phyloP scores from a whole-genome alignment of 2,113 vertebrate genomes.

The Andinoacara biseriatus region DNA sequence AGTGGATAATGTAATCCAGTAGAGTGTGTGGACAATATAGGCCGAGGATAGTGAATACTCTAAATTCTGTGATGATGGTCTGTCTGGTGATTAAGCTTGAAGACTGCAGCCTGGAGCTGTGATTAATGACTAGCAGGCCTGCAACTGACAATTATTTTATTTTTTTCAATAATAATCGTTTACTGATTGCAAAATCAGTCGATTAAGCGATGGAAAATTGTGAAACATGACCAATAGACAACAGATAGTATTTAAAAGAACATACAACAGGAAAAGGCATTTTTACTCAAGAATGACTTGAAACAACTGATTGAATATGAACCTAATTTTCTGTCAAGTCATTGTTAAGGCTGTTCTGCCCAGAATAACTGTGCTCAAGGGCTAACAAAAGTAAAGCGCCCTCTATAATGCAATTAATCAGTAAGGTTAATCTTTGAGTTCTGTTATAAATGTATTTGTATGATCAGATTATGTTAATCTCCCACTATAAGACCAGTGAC shows the following conservation, averaged over 20 bases:
- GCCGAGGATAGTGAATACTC: conserved; percentile 27
- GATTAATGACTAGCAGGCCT: background rate
- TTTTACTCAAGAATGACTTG: background rate
- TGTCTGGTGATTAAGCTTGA: background rate
- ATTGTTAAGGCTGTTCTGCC: background rate
- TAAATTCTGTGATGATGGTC: conserved; percentile 11
- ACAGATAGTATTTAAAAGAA: background rate
- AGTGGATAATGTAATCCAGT: conserved; percentile 59
- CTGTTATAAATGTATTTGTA: background rate
- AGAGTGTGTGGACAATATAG: conserved; percentile 40
- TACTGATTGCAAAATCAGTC: background rate
- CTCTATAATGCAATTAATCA: background rate
- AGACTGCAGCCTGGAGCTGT: no score
- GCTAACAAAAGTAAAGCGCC: background rate
- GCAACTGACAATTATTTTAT: background rate
- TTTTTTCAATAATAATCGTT: background rate
- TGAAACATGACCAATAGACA: background rate
- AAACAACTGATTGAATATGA: background rate
- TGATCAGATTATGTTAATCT: background rate
- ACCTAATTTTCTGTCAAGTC: background rate
- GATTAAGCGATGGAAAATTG: background rate
- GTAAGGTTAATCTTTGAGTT: background rate
- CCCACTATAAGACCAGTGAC: background rate
- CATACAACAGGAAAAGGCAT: background rate
- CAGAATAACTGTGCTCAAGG: background rate